Base-by-base conservation (phyloP, 2,888 invertebrate species). In the Oeneis ivallda region DNA sequence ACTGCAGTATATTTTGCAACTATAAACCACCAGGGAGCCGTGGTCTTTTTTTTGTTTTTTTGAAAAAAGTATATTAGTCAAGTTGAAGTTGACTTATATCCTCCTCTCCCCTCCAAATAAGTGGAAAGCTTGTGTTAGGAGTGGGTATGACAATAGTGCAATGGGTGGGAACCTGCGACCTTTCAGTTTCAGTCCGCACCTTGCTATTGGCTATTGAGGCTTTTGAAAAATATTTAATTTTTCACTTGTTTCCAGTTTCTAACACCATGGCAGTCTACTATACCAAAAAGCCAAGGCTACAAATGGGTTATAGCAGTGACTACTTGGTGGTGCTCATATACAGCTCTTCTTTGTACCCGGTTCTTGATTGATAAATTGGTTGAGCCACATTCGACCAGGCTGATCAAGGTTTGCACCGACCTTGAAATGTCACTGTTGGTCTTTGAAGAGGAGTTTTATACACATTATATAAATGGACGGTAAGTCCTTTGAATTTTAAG, bases 381-480 rank as follows among this genome's bases (percentile, higher is more conserved):
- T 2, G 77, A 78, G 0, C 72, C 82, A 0, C 78, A 80, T 0
- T 69, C 76, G 0, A 63, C 64, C 1, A 66, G 60, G 1, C 69
- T 90, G 4, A 71, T 81, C 0, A 83, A 74, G 37, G 73, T 84
- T 7, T 90, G 91, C 66, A 72, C 74, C 7, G 82, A 79, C 2
- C 75, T 86, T 9, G 88, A 86, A 3, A 41, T 87, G 0, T 92
- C 92, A 0, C 60, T 92, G 13, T 58, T 92, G 53, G 85, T 89
- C 1, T 92, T 91, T 64, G 80, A 91, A 70, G 87, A 91, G 60
- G 87, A 90, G 43, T 75, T 74, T 66, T 90, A 89, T 58, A 88
- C 85, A 0, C 91, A 92, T 79, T 92, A 89, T 71, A 83, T 92
- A 8, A 87, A 92, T 74, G 91, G 90, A 32, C 84, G 90, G 91